A percentile compares a stretch with the other conserved stretches of the same genome.
Evolutionary conservation across 2,888 invertebrate genomes (phyloP).

Genomic region (Drosophila diplacantha): DNA sequence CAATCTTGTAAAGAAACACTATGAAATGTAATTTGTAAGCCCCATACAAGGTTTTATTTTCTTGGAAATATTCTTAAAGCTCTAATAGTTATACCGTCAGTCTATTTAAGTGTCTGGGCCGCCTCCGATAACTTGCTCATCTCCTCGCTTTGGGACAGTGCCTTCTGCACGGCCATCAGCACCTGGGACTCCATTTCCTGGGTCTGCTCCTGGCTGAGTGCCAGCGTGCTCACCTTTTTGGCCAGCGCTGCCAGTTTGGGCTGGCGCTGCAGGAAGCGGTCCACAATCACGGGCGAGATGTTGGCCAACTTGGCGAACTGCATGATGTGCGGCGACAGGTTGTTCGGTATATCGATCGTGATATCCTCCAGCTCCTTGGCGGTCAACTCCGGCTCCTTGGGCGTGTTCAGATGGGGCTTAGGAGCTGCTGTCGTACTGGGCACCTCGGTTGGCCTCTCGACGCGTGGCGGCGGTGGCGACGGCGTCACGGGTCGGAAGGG

Average conservation of each 20-base stretch:
- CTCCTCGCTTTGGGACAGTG: slow-evolving; percentile 64
- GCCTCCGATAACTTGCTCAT: slow-evolving; percentile 51
- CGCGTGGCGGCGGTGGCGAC: not conserved
- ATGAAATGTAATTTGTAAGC: not conserved
- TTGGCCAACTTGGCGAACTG: slow-evolving; percentile 59
- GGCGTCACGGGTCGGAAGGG: slow-evolving; percentile 53
- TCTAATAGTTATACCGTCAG: slow-evolving; percentile 13
- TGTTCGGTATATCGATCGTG: not conserved
- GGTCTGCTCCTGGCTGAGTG: slow-evolving; percentile 57
- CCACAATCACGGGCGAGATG: slow-evolving; percentile 54
- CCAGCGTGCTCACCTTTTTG: slow-evolving; percentile 62
- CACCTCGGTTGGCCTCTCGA: not conserved
- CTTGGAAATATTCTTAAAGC: slow-evolving; percentile 24
- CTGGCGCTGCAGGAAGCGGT: slow-evolving; percentile 60
- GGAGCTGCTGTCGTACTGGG: slow-evolving; percentile 13
- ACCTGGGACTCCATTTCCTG: slow-evolving; percentile 61
- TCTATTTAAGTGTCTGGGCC: slow-evolving; percentile 59
- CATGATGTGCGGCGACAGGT: slow-evolving; percentile 55
- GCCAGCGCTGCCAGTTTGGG: slow-evolving; percentile 70
- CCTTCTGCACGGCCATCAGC: slow-evolving; percentile 60
- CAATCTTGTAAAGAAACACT: not conserved
- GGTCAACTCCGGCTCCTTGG: slow-evolving; percentile 29
- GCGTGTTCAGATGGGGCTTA: slow-evolving; percentile 64
- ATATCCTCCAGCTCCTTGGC: slow-evolving; percentile 3
- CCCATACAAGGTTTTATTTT: slow-evolving; percentile 16